These are phyloP conservation scores for Rhadinocentrus ornatus DNA, from an alignment of 2,797 vertebrate species.

Conservation along the genomic window DNA sequence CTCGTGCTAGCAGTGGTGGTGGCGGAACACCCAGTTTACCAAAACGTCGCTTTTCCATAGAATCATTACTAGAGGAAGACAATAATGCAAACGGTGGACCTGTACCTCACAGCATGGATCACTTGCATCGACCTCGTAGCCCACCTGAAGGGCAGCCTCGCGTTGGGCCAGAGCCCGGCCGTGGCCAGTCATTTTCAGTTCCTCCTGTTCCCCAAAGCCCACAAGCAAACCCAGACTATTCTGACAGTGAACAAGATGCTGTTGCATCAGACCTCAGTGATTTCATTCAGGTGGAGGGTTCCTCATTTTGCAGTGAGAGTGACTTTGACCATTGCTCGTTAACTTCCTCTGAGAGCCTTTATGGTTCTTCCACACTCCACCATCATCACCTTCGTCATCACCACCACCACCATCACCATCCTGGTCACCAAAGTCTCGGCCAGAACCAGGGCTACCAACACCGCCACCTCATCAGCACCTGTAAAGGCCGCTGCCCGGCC, in stretches of 20 bases:
- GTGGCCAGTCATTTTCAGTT: conserved; percentile 51
- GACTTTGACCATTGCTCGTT: conserved; percentile 97
- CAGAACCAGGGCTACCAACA: conserved; percentile 88
- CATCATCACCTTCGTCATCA: conserved; percentile 86
- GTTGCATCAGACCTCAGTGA: conserved; percentile 95
- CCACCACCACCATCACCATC: conserved; percentile 87
- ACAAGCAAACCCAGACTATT: conserved; percentile 83
- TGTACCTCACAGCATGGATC: conserved; percentile 57
- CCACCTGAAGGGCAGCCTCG: conserved; percentile 86
- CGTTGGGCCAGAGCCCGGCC: conserved; percentile 81
- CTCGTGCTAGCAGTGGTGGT: conserved; percentile 84
- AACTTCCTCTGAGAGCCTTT: conserved; percentile 96
- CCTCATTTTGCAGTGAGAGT: conserved; percentile 98
- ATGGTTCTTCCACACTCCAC: conserved; percentile 81
- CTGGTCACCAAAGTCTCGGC: conserved; percentile 89
- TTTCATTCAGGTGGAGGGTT: conserved; percentile 94
- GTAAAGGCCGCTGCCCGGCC: conserved; percentile 96
- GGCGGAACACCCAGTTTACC: conserved; percentile 80
- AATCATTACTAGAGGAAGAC: conserved; percentile 95
- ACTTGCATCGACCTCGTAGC: conserved; percentile 74
- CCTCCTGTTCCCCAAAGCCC: conserved; percentile 59
- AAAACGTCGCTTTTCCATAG: conserved; percentile 93
- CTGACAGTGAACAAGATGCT: conserved; percentile 94
- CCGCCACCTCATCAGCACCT: conserved; percentile 93
- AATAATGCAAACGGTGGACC: conserved; percentile 66